Conservation (phyloP, 2,113 vertebrate species). For the Emydura subglobosa region DNA sequence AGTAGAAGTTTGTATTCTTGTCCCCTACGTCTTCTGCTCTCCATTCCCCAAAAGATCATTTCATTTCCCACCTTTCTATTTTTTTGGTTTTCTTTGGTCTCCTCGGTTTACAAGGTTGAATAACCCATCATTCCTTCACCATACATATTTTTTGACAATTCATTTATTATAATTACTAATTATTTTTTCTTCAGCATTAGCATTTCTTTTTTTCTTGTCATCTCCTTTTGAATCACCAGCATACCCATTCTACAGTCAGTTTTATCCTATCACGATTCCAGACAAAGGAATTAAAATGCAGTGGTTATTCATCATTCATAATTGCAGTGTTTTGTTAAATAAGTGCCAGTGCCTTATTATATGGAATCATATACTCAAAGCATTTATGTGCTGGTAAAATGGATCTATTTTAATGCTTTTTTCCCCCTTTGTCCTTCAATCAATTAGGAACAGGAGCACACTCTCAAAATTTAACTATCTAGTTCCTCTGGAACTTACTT, state of each 20-base stretch:
- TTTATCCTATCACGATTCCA: slow-evolving; percentile 40
- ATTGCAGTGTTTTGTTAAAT: slow-evolving; percentile 56
- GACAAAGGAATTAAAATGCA: slow-evolving; percentile 61
- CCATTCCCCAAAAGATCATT: neutral
- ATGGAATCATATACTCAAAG: slow-evolving; percentile 46
- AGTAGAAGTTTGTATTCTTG: neutral
- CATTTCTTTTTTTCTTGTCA: slow-evolving; percentile 35
- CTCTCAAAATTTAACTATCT: neutral
- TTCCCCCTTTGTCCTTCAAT: slow-evolving; percentile 11
- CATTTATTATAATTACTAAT: neutral
- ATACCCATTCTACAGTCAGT: slow-evolving; percentile 4
- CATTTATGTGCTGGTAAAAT: slow-evolving; percentile 48
- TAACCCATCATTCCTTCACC: neutral
- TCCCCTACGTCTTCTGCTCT: neutral
- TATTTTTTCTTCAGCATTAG: neutral
- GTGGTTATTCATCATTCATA: slow-evolving; percentile 48
- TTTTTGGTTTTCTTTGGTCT: neutral
- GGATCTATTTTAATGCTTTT: slow-evolving; percentile 41
- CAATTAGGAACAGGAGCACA: slow-evolving; percentile 32
- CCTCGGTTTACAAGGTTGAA: neutral
- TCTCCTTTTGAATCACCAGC: slow-evolving; percentile 29
- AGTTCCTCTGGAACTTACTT: neutral
- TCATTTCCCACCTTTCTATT: neutral
- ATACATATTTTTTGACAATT: neutral
- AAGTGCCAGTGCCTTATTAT: slow-evolving; percentile 55